Conservation (phyloP, 1,140 invertebrate genomes). For the Lepidurus couesii region DNA sequence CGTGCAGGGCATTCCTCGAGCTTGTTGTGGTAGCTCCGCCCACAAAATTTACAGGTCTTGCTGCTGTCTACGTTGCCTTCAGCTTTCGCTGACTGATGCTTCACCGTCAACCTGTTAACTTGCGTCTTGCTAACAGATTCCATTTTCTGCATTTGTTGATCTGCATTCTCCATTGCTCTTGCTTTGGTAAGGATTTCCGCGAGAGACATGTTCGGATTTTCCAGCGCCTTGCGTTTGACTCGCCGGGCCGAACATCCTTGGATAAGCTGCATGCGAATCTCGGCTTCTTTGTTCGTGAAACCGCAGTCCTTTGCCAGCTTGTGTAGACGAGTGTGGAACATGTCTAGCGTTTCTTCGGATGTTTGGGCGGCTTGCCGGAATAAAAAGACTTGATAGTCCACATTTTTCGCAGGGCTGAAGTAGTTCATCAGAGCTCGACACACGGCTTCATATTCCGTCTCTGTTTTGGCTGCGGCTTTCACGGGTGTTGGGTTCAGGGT, state of each 20-base stretch:
- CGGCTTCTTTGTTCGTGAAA: conserved; percentile 25
- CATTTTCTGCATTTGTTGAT: background rate
- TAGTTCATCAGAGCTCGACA: background rate
- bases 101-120: background rate
- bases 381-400: background rate
- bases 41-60: conserved; percentile 17
- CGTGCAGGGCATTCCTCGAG: conserved; percentile 20
- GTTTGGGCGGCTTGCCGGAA: conserved; percentile 18
- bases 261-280: conserved; percentile 12
- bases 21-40: background rate
- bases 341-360: background rate
- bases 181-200: background rate
- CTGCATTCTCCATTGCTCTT: conserved; percentile 23
- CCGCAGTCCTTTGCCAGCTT: conserved; percentile 4
- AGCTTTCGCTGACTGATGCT: background rate
- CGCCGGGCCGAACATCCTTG: background rate
- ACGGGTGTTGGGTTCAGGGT: conserved; percentile 25
- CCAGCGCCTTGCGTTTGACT: conserved; percentile 11
- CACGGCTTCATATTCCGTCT: background rate
- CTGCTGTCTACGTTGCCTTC: background rate
- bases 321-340: background rate
- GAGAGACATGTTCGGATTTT: conserved; percentile 16
- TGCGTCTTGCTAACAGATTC: background rate
- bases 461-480: background rate
- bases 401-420: conserved; percentile 17